Conservation (phyloP, 2,797 vertebrate genomes). For the Chlorospingus semifuscus region DNA sequence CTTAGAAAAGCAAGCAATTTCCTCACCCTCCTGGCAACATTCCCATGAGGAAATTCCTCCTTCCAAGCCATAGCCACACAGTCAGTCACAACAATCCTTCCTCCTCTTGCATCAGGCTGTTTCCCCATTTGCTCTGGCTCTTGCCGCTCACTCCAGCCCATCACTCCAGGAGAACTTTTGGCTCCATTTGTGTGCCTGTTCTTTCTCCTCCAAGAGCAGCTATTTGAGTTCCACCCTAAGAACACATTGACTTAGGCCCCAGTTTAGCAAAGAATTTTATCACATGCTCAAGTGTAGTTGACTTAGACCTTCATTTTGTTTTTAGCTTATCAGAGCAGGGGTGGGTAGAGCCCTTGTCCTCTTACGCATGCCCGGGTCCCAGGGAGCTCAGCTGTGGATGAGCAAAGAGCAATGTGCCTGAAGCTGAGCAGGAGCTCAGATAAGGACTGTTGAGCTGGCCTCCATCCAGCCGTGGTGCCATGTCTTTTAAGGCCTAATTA, state of each 20-base stretch:
- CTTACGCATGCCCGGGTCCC: fast-evolving
- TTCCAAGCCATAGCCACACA: background rate
- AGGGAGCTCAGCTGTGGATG: background rate
- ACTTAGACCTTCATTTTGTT: constrained; percentile 1
- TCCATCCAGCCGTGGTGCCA: background rate
- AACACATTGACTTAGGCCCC: constrained; percentile 36
- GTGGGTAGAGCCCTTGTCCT: background rate
- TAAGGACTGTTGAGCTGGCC: background rate
- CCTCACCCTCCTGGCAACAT: constrained; percentile 14
- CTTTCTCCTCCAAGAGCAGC: background rate
- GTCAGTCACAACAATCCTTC: background rate
- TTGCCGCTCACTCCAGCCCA: background rate
- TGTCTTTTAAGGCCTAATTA: background rate
- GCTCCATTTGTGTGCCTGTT: background rate
- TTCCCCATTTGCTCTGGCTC: background rate
- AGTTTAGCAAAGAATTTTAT: constrained; percentile 55
- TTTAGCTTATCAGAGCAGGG: constrained; percentile 34
- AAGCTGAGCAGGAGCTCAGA: background rate
- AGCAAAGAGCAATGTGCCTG: background rate
- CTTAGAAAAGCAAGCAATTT: constrained; percentile 14
- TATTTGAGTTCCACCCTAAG: constrained; percentile 38
- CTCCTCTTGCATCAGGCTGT: background rate
- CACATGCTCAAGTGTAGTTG: background rate
- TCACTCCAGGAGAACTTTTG: constrained; percentile 8
- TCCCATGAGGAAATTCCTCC: constrained; percentile 25